phyloP scores from a whole-genome alignment of 2,888 invertebrate genomes.

The Carabus problematicus region DNA sequence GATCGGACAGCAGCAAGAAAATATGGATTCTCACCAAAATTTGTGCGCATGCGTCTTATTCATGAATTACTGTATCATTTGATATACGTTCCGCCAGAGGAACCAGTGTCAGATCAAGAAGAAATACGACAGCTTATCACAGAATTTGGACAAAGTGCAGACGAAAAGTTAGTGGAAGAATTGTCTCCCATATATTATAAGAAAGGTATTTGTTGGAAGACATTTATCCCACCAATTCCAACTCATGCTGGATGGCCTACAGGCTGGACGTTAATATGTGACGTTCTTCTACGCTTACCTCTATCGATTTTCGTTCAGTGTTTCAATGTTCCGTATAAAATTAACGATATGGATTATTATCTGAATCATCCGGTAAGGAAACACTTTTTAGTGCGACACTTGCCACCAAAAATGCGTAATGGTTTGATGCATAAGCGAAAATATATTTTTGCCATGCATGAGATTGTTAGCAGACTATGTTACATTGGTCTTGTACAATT shows the following conservation, averaged over 20 bases:
- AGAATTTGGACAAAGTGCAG: conserved; percentile 48
- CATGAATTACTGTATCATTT: conserved; percentile 76
- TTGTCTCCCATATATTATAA: conserved; percentile 61
- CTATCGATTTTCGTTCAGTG: conserved; percentile 73
- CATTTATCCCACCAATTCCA: conserved; percentile 74
- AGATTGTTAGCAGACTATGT: conserved; percentile 66
- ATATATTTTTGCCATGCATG: conserved; percentile 66
- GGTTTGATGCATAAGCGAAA: conserved; percentile 64
- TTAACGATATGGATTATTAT: conserved; percentile 66
- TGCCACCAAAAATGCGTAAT: conserved; percentile 64
- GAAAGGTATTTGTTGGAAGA: conserved; percentile 70
- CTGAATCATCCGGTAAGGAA: conserved; percentile 71
- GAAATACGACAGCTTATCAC: conserved; percentile 52
- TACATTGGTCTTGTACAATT: conserved; percentile 75
- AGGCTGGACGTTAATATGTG: conserved; percentile 76
- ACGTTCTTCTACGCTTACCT: conserved; percentile 74
- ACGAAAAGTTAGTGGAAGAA: conserved; percentile 58
- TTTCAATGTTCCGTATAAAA: conserved; percentile 65
- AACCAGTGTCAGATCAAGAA: conserved; percentile 49
- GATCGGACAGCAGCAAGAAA: conserved; percentile 55
- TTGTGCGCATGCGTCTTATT: conserved; percentile 68
- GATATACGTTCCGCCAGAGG: conserved; percentile 60
- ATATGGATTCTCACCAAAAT: conserved; percentile 69
- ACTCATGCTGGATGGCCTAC: conserved; percentile 64
- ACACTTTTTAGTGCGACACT: conserved; percentile 68